Percentiles rank a stretch among this genome's conserved stretches.
phyloP scores from a whole-genome alignment of 2,113 vertebrate species.

The Oplegnathus fasciatus region DNA sequence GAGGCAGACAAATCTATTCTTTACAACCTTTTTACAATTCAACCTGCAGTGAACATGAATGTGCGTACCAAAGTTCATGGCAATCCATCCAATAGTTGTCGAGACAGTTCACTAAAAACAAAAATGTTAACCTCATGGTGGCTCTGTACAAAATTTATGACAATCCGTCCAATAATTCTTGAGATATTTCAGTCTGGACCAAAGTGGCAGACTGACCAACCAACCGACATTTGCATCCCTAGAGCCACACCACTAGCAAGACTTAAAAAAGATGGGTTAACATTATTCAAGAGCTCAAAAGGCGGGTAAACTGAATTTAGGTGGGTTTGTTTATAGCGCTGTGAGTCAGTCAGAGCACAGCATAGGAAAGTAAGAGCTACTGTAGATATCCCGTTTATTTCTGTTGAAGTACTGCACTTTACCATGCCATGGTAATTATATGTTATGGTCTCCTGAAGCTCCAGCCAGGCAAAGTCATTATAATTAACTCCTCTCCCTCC shows the following conservation, averaged over 20 bases:
- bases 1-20: too few species aligned
- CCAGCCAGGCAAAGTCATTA: slow-evolving; percentile 54
- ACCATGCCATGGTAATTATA: slow-evolving; percentile 72
- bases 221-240: neutral
- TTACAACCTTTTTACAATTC: too few species aligned
- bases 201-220: neutral
- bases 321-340: slow-evolving; percentile 26
- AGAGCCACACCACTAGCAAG: neutral
- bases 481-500: slow-evolving; percentile 62
- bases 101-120: neutral
- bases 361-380: slow-evolving; percentile 64
- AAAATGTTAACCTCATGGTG: neutral
- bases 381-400: slow-evolving; percentile 63
- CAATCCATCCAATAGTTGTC: neutral
- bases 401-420: slow-evolving; percentile 35
- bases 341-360: slow-evolving; percentile 51
- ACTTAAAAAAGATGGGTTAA: neutral
- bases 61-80: too few species aligned
- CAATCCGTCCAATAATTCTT: neutral
- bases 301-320: neutral
- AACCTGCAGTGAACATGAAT: too few species aligned
- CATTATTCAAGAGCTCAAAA: neutral
- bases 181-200: neutral
- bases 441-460: slow-evolving; percentile 48
- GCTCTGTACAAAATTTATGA: neutral